Evolutionary conservation across 2,888 invertebrate genomes (phyloP), one percentile per base, ranked within the genome.

Genomic region (Zygaena filipendulae): DNA sequence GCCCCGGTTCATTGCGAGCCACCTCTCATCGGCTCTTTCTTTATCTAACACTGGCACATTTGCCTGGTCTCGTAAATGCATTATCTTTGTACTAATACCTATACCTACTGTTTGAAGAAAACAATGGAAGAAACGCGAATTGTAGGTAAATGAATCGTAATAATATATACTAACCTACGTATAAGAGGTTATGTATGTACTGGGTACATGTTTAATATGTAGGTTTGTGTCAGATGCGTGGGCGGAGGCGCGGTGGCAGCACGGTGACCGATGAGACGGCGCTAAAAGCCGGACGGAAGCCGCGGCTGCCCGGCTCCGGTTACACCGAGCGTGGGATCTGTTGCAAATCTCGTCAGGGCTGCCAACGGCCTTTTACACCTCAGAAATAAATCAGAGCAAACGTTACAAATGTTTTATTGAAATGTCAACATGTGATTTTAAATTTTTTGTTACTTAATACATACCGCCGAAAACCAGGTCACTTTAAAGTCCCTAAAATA

Each of bases 201-300:
- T 27, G 23, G 32, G 29, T 27, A 36, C 30, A 33, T n/a, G n/a
- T n/a, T n/a, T n/a, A n/a, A n/a, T n/a, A 32, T 31, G 31, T 34
- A 42, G 40, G 37, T 39, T 37, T 37, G 42, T 20, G 27, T 36
- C 29, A 39, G 36, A 29, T 27, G 35, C 36, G 33, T 33, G 45
- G 45, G 38, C 36, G 49, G 44, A 34, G 25, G 27, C 25, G 25
- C 36, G 52, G 46, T 52, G 48, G 45, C 44, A 44, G 49, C 47
- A 47, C 45, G 60, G 70, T 71, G 70, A 67, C 67, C 67, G 67
- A 66, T 67, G 67, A 58, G 66, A 57, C 59, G 66, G 52, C 66
- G 71, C 71, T 77, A 77, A 79, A 79, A 79, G 77, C 77, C 77
- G 77, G 77, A 77, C 77, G 77, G 77, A 77, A 77, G 77, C 69